Base-by-base conservation (phyloP, 2,113 vertebrate species). In the Anser brachyrhynchus region DNA sequence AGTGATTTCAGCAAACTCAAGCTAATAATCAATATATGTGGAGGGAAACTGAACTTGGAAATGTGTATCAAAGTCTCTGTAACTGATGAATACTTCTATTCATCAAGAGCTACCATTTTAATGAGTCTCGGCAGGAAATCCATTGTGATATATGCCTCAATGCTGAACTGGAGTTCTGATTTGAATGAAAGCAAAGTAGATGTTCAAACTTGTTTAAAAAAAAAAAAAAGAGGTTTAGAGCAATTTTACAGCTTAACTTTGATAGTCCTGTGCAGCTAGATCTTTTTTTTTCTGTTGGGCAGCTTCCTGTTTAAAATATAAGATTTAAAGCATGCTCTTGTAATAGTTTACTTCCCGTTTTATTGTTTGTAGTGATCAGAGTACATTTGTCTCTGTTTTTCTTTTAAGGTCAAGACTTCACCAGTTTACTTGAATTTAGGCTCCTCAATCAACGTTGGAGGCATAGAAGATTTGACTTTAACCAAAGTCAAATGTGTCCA, bases 21-120 rank as follows among this genome's bases (percentile, higher is more conserved):
- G 80, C 65, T 96, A 93, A 91, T 79, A 90, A 89, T 89, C 90
- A 70, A 66, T 95, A 58, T 41, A 73, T 28, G 15, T 79, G 81
- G 72, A 87, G 54, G 73, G 74, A 76, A 84, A 87, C 33, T 74
- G 83, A 75, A 78, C 72, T 88, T 92, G 52, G 61, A 78, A 94
- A 61, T 91, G 69, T 76, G 44, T 79, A 87, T 93, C 58, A 23
- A 79, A 87, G 74, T 82, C 37, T 37, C 3, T 33, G 70, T 79
- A 87, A 83, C 41, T 83, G 77, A 91, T 95, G 89, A 95, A 96
- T 95, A 66, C 87, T 85, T 90, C n/a, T 67, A 82, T 94, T 96
- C 77, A 94, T 93, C 81, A 87, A 85, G 77, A 94, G 26, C 92
- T 92, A 93, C 93, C 86, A 76, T 92, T 96, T 95, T 94, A 93